These are phyloP conservation scores for Coptotermes formosanus DNA, from an alignment of 1,140 invertebrate species.

Conservation along the genomic window DNA sequence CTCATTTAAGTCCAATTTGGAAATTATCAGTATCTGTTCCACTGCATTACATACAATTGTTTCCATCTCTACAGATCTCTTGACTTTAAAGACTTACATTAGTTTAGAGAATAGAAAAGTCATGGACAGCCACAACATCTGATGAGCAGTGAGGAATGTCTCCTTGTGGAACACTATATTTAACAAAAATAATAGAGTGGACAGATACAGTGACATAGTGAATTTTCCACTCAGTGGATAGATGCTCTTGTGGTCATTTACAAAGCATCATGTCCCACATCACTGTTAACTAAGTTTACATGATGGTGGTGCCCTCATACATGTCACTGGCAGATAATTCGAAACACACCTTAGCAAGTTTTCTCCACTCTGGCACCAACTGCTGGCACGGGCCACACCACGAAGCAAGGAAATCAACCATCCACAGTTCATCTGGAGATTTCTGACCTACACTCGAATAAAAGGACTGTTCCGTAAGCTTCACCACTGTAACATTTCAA, in stretches of 20 bases:
- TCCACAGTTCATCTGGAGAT: slow-evolving; percentile 53
- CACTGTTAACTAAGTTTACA: neutral
- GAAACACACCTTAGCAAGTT: slow-evolving; percentile 49
- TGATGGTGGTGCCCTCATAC: slow-evolving; percentile 20
- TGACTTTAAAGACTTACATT: too few relatives aligned
- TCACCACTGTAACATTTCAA: slow-evolving; percentile 53
- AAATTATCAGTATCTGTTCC: too few relatives aligned
- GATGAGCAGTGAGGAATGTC: too few relatives aligned
- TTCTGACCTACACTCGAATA: slow-evolving; percentile 54
- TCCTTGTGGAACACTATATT: too few relatives aligned
- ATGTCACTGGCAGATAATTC: neutral
- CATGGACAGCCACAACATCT: neutral
- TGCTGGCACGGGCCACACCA: slow-evolving; percentile 71
- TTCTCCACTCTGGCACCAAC: slow-evolving; percentile 61
- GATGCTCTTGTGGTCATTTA: too few relatives aligned
- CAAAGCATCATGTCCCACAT: too few relatives aligned
- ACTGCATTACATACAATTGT: too few relatives aligned
- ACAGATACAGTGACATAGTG: too few relatives aligned
- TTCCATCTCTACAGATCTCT: too few relatives aligned
- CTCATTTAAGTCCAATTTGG: too few relatives aligned
- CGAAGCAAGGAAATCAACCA: slow-evolving; percentile 67
- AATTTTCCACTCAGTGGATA: too few relatives aligned
- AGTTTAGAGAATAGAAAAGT: neutral
- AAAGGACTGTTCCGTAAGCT: slow-evolving; percentile 57
- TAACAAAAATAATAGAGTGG: too few relatives aligned